Percentiles rank a stretch among this genome's conserved stretches.
Evolutionary conservation across 1,140 invertebrate genomes (phyloP).

Genomic region (Lasioglossum albipes): DNA sequence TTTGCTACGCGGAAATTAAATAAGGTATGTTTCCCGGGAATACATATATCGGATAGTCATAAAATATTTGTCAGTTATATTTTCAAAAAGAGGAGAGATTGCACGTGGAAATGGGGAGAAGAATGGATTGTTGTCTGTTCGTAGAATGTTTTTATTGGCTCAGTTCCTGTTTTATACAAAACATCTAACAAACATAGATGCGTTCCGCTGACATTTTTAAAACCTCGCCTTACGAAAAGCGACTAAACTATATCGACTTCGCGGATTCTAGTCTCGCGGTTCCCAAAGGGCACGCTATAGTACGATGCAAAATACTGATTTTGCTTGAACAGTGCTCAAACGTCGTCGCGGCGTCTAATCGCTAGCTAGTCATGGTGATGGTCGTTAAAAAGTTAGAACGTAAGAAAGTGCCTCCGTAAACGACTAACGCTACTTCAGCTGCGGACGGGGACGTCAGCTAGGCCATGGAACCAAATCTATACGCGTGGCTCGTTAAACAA

Average conservation of each 20-base stretch:
- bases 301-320: constrained; percentile 52
- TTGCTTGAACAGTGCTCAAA: constrained; percentile 53
- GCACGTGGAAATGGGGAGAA: too few species aligned
- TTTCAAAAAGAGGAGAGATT: too few species aligned
- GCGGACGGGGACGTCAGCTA: constrained; percentile 57
- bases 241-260: constrained; percentile 67
- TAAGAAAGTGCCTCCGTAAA: constrained; percentile 54
- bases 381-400: constrained; percentile 43
- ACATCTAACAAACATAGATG: constrained; percentile 71
- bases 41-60: too few species aligned
- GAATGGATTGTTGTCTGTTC: constrained; percentile 7
- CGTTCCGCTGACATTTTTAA: constrained; percentile 56
- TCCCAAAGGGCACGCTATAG: constrained; percentile 50
- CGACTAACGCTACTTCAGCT: constrained; percentile 54
- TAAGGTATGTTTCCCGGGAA: too few species aligned
- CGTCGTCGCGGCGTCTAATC: constrained; percentile 53
- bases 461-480: constrained; percentile 56
- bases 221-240: constrained; percentile 63
- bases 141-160: constrained; percentile 66
- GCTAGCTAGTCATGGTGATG: constrained; percentile 14
- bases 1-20: too few species aligned
- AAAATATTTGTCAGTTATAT: too few species aligned
- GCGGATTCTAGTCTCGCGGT: constrained; percentile 58
- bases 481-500: constrained; percentile 33
- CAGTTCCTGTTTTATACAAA: constrained; percentile 71